Base-by-base conservation (phyloP, 2,888 invertebrate species). In the Heliconius sara region DNA sequence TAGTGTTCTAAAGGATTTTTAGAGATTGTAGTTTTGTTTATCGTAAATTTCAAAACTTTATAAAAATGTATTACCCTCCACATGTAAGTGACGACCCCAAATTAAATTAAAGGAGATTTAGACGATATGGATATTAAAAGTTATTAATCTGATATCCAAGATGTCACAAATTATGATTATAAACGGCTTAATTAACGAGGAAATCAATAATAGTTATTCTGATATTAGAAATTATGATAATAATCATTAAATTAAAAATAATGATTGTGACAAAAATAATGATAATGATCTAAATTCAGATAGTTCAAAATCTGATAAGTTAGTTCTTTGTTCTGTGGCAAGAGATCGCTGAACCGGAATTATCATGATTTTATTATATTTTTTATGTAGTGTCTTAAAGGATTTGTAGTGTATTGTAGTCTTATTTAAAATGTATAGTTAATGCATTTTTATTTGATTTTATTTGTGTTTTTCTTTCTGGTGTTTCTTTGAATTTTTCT, bases 31-130 rank as follows among this genome's bases (percentile, higher is more conserved):
- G n/a, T 60, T n/a, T n/a, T 60, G 9, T 60, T n/a, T 87, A 0
- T 86, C 86, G 0, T 90, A 92, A 5, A 80, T 95, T 10, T 95
- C 95, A 94, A 77, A 95, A 94, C 0, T 94, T 95, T 0, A 94
- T 94, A 0, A 92, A 91, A 82, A 93, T 57, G 87, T 94, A 0
- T 93, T 93, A 0, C 94, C 93, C 0, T 90, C 92, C 0, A 88
- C 89, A 72, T 90, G 88, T 66, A 83, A 0, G 86, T 88, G 12
- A 82, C 86, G 19, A 90, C 90, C 0, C 90, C 89, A 0, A 89
- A 88, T 0, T 90, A 90, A n/a, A 90, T 89, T 0, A 92, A 91
- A 10, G 88, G 86, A 2, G 93, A 93, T 72, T 79, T 91, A 0
- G 92, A 91, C 3, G 92, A 92, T 63, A 81, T 89, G 0, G 87